Evolutionary conservation across 2,888 invertebrate genomes (phyloP).

Genomic region (Timandra comae): DNA sequence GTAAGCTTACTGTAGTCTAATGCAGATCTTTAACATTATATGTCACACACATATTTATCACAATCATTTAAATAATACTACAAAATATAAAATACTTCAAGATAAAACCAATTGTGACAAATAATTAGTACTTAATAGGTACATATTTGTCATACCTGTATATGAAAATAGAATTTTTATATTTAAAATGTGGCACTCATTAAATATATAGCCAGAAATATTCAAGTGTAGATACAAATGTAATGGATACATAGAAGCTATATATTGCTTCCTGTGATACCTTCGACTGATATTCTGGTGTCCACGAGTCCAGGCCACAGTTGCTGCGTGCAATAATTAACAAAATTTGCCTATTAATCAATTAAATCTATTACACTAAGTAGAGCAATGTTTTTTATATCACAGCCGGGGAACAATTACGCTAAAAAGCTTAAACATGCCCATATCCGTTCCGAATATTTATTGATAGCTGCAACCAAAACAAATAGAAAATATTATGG

Average conservation of each 20-base stretch:
- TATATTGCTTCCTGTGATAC: constrained; percentile 79
- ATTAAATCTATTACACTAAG: constrained; percentile 35
- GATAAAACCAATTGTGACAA: constrained; percentile 9
- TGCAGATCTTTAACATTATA: too few species aligned
- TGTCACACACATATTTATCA: constrained; percentile 16
- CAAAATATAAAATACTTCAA: constrained; percentile 19
- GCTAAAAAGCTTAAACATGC: constrained; percentile 70
- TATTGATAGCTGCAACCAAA: constrained; percentile 74
- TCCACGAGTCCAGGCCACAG: constrained; percentile 77
- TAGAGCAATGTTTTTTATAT: constrained; percentile 55
- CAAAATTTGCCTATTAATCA: constrained; percentile 53
- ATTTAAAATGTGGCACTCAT: constrained; percentile 1
- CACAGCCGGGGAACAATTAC: constrained; percentile 67
- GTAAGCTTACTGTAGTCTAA: too few species aligned
- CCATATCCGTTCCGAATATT: constrained; percentile 74
- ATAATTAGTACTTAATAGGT: too few species aligned
- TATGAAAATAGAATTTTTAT: constrained; percentile 7
- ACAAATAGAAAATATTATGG: constrained; percentile 37
- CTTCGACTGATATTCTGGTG: constrained; percentile 79
- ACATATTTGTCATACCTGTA: too few species aligned
- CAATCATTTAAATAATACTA: constrained; percentile 25
- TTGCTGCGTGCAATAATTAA: constrained; percentile 73
- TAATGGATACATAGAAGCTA: constrained; percentile 30
- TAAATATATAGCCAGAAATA: too few species aligned
- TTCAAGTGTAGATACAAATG: constrained; percentile 12